These are phyloP conservation scores for Physocephala rufipes DNA, from an alignment of 2,888 invertebrate genomes.

Conservation along the genomic window DNA sequence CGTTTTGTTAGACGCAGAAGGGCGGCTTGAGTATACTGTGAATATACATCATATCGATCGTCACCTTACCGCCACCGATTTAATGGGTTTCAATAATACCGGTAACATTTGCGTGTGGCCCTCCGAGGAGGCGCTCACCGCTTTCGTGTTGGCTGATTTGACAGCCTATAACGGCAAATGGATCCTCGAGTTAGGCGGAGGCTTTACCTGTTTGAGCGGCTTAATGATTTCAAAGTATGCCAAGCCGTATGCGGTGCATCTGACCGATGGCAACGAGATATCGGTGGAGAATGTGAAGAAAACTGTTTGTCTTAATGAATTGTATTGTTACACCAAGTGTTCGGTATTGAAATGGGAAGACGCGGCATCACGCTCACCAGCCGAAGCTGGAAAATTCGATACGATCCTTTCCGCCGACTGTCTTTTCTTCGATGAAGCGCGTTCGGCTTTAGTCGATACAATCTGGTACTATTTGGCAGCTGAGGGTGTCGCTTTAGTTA, in stretches of 20 bases:
- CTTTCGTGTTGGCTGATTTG: slow-evolving; percentile 73
- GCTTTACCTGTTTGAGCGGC: slow-evolving; percentile 85
- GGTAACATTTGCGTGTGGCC: slow-evolving; percentile 85
- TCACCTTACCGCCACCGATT: slow-evolving; percentile 74
- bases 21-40: slow-evolving; percentile 67
- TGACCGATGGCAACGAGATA: slow-evolving; percentile 82
- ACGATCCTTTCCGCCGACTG: slow-evolving; percentile 82
- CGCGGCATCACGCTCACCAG: slow-evolving; percentile 50
- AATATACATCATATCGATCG: slow-evolving; percentile 72
- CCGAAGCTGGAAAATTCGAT: slow-evolving; percentile 71
- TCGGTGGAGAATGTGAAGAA: slow-evolving; percentile 77
- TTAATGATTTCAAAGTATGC: slow-evolving; percentile 76
- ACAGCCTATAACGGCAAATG: slow-evolving; percentile 73
- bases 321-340: slow-evolving; percentile 69
- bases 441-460: slow-evolving; percentile 74
- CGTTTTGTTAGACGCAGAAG: slow-evolving; percentile 63
- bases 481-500: slow-evolving; percentile 75
- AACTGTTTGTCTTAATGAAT: slow-evolving; percentile 74
- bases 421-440: slow-evolving; percentile 79
- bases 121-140: slow-evolving; percentile 79
- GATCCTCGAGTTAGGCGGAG: slow-evolving; percentile 83
- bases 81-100: slow-evolving; percentile 84
- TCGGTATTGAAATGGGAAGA: slow-evolving; percentile 71
- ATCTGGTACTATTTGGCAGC: slow-evolving; percentile 72
- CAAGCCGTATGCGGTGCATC: slow-evolving; percentile 71